Evolutionary conservation across 2,113 vertebrate genomes (phyloP), one percentile per base, ranked within the genome.

Genomic region (Nannobrachium achirus): DNA sequence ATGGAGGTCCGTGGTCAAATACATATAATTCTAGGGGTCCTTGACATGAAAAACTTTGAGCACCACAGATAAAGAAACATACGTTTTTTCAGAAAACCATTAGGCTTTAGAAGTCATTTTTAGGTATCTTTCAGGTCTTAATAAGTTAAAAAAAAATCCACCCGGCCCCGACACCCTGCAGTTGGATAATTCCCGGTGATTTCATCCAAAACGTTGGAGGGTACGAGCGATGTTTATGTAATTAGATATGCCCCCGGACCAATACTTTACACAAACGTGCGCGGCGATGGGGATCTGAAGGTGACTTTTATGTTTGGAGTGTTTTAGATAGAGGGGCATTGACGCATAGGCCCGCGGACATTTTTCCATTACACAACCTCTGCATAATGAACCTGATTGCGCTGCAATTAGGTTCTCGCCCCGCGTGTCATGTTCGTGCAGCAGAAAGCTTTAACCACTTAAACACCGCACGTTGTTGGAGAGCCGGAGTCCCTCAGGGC

Each of bases 211-310:
- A 70, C 0, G 0, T 33, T 3, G 3, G 25, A 33, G 45, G 45
- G 63, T 64, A n/a, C 68, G 67, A 77, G 18, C 52, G 40, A 66
- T 74, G 52, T 83, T 83, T 74, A 48, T 74, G 66, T 74, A 69
- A 76, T 86, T 81, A 76, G 19, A 72, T 67, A 59, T 45, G 38
- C 46, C 25, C 6, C 33, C 42, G 25, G 60, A 62, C 46, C 25
- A 59, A 63, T 64, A 67, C 39, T 73, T 57, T 70, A 39, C 50
- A 33, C 25, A 33, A 25, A 13, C 61, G 33, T 72, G 60, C 41
- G 62, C 8, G 6, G 7, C 11, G 51, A 58, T n/a, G 65, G 51
- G 44, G 38, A 39, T 52, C 64, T 82, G 60, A 77, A 77, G 67
- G 71, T 1, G 78, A 56, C 62, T 68, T n/a, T 42, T 39, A 38